Base-by-base conservation (phyloP, 1,140 invertebrate genomes). In the Agraylea sexmaculata region DNA sequence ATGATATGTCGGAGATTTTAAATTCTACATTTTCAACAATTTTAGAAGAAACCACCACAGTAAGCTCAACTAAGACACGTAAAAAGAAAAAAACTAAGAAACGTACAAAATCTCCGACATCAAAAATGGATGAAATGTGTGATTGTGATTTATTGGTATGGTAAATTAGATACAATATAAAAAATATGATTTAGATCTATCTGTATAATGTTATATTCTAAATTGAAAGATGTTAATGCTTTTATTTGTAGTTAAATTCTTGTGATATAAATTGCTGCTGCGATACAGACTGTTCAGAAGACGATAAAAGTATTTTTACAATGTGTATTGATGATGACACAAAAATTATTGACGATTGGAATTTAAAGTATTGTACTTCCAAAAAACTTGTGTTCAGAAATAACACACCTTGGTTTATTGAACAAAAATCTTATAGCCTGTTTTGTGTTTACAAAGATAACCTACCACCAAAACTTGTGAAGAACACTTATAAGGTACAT, bases 221-320 rank as follows among this genome's bases (percentile, higher is more conserved):
- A 20, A 36, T 18, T 40, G 6, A 22, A 32, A n/a, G n/a, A n/a
- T n/a, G n/a, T n/a, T n/a, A n/a, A 31, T 18, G 13, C 32, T 40
- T 37, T 40, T 45, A 32, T 42, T 68, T 66, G 29, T 54, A 77
- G 69, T 59, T 61, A 23, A 54, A 64, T 45, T 57, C 58, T 13
- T 86, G 82, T 64, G 79, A 86, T 59, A 64, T 81, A 21, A 78
- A 80, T 50, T 86, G 81, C 56, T 84, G 81, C 49, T 84, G 82
- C 60, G 82, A 86, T 59, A 47, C 41, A 16, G 79, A 83, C 42
- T 86, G 81, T 54, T 54, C 61, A 10, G 46, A 55, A 3, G 51
- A 55, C 30, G 72, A 81, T 40, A 66, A 62, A 51, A 37, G 50
- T 34, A 55, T 74, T 6, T 83, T 83, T 53, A 56, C 60, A 23